Evolutionary conservation across 2,888 invertebrate species (phyloP), one percentile per base, ranked within the genome.

Genomic region (Euplexia lucipara): DNA sequence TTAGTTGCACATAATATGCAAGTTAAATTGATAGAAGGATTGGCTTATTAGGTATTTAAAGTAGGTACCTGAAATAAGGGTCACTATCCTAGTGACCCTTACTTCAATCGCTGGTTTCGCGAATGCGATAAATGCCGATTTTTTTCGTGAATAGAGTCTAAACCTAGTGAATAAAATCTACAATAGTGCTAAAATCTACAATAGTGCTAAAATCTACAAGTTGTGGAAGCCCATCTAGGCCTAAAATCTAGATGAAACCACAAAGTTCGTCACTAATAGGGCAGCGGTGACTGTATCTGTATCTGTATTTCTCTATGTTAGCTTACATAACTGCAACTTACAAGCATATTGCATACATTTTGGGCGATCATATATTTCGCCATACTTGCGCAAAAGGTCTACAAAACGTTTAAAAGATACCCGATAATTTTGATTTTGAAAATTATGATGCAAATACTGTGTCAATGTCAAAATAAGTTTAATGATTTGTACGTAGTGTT

Each of bases 321-420:
- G 10, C 10, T 16, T 47, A 32, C 1, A 48, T 35, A 30, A 12
- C n/a, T 16, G 2, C 3, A 37, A 73, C 72, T 75, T 58, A 73
- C 72, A 39, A 58, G 10, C 14, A 63, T n/a, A 41, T 47, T 26
- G 58, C n/a, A 54, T 42, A 37, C 22, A 45, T 45, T 45, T 54
- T 70, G 70, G 30, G 30, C 35, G 41, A 62, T 16, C 37, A 37
- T 9, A 62, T 22, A 8, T 22, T 62, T 41, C 5, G 34, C 20
- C 67, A 67, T 67, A 45, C 22, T 70, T 61, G 51, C 45, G 4
- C 20, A 39, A 67, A 56, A 41, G 9, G 62, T 30, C 18, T 70
- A 30, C 47, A 66, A 68, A 56, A 39, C 0, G 22, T 8, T 26
- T 20, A 34, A 26, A 53, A 32, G 26, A 8, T 35, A 41, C 30